phyloP scores from a whole-genome alignment of 23 tunicate genomes.

The Phallusia fumigata region DNA sequence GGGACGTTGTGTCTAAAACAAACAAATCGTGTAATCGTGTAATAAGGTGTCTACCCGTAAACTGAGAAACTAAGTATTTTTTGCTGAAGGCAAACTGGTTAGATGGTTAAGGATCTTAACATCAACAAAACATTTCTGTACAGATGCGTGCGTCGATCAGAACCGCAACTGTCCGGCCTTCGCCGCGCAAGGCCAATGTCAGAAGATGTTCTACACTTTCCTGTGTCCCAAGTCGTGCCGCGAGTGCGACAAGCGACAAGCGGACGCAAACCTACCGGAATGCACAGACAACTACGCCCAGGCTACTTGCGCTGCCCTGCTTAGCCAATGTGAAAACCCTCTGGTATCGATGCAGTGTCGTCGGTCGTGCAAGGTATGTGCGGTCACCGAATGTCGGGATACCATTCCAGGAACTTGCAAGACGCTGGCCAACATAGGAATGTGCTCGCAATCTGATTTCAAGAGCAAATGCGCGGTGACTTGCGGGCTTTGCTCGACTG shows the following conservation, averaged over 20 bases:
- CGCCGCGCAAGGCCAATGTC: slow-evolving; percentile 37
- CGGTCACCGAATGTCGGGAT: slow-evolving; percentile 24
- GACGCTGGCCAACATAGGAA: slow-evolving; percentile 21
- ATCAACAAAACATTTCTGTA: too few species aligned
- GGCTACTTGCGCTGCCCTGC: slow-evolving; percentile 14
- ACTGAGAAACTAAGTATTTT: too few species aligned
- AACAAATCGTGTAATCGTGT: too few species aligned
- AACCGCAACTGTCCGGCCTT: slow-evolving; percentile 31
- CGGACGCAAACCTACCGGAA: neutral
- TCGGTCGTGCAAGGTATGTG: slow-evolving; percentile 42
- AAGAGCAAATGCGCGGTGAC: slow-evolving; percentile 33
- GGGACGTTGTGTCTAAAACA: too few species aligned
- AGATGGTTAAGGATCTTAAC: too few species aligned
- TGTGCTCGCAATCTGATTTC: slow-evolving; percentile 22
- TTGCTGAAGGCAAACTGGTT: too few species aligned
- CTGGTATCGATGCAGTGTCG: slow-evolving; percentile 18
- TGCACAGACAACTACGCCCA: slow-evolving; percentile 30
- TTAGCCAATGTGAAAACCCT: slow-evolving; percentile 25
- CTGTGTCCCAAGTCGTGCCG: slow-evolving; percentile 63
- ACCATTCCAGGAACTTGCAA: slow-evolving; percentile 20
- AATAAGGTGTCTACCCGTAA: too few species aligned
- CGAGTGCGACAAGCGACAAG: slow-evolving; percentile 33
- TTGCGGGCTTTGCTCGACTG: slow-evolving; percentile 38
- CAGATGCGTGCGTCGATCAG: slow-evolving; percentile 31
- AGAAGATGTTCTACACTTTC: slow-evolving; percentile 19